Evolutionary conservation across 2,888 invertebrate species (phyloP), one percentile per base, ranked within the genome.

Genomic region (Cephalotes varians): DNA sequence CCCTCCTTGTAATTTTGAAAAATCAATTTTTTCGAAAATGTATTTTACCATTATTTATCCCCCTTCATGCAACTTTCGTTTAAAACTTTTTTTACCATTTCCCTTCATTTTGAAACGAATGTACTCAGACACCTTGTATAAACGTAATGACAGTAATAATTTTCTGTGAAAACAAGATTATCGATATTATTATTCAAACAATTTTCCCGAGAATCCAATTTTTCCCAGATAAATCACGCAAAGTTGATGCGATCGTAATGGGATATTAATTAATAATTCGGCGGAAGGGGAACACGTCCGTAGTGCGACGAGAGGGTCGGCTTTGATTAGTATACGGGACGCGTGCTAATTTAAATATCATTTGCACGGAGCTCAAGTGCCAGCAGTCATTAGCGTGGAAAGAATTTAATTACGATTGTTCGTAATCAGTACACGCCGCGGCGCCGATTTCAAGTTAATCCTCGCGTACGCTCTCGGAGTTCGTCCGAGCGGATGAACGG

Each of bases 311-410:
- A 81, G 85, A 82, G 77, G 44, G 67, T 82, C 60, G 72, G 76
- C 67, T 44, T 65, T 83, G 86, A 88, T 88, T 88, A 88, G 87
- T 88, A 88, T 85, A 87, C 88, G 83, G 83, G 82, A 83, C 72
- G 84, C 85, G 83, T 87, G 74, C 86, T 87, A 86, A 89, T 89
- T 88, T 87, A 88, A 89, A 88, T 88, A 88, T 87, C 87, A 88
- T 87, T 87, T 86, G 87, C 85, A 83, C 85, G 81, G 49, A 76
- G 83, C 80, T 81, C 87, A 83, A 87, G 88, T 84, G 79, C 83
- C 73, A 54, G 83, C 82, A 87, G 85, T 87, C 86, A 86, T 89
- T 87, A 89, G 85, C 83, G 83, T 54, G 74, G 87, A 86, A 89
- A 89, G 89, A 87, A 89, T 89, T 89, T 86, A 89, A 89, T 89